A percentile compares a stretch with the other conserved stretches of the same genome.
phyloP scores from a whole-genome alignment of 2,888 invertebrate species.

The Harpalus rufipes region DNA sequence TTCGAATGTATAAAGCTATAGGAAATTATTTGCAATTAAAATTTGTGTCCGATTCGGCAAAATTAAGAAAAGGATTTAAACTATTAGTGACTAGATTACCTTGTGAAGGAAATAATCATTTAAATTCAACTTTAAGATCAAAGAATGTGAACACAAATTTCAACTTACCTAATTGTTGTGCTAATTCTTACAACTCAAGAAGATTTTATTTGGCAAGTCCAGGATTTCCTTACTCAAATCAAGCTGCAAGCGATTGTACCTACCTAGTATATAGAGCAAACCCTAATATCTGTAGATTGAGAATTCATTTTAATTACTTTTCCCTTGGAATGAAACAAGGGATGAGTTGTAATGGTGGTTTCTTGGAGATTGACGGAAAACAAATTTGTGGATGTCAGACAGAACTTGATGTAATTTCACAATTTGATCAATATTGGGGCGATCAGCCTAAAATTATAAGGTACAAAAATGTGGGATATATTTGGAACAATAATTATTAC shows the following conservation, averaged over 20 bases:
- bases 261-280: conserved; percentile 78
- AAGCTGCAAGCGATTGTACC: conserved; percentile 77
- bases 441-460: conserved; percentile 76
- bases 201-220: conserved; percentile 80
- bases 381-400: conserved; percentile 81
- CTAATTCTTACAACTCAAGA: conserved; percentile 75
- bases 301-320: conserved; percentile 80
- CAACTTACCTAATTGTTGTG: conserved; percentile 75
- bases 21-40: conserved; percentile 77
- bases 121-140: conserved; percentile 12
- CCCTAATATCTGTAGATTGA: conserved; percentile 78
- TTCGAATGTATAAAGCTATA: conserved; percentile 76
- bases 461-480: conserved; percentile 76
- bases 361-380: conserved; percentile 80
- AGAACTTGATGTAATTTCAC: conserved; percentile 74
- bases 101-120: conserved; percentile 63
- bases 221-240: conserved; percentile 78
- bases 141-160: conserved; percentile 4
- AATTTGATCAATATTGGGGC: conserved; percentile 74
- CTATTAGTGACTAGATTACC: conserved; percentile 77
- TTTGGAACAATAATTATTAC: conserved; percentile 71
- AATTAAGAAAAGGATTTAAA: conserved; percentile 77
- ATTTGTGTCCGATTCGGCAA: conserved; percentile 76
- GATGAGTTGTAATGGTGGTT: conserved; percentile 78
- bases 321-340: conserved; percentile 76